These are phyloP conservation scores for Buteo buteo DNA, from an alignment of 2,113 vertebrate genomes.

Conservation along the genomic window DNA sequence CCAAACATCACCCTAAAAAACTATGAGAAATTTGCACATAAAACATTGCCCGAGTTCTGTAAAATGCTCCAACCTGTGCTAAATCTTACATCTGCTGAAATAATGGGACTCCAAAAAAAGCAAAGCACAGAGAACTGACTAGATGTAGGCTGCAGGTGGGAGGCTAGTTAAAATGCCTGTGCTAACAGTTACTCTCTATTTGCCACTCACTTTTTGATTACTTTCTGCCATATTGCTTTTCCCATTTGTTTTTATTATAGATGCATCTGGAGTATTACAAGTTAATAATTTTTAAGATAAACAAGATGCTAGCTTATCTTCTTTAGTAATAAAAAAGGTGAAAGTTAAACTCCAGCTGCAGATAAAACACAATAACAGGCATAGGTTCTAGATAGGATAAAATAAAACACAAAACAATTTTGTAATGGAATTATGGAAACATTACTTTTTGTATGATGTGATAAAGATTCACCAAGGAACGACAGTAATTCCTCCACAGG, in stretches of 20 bases:
- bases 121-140: background rate
- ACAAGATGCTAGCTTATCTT: background rate
- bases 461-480: slow-evolving; percentile 11
- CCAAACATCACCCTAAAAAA: background rate
- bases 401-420: background rate
- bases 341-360: background rate
- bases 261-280: background rate
- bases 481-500: background rate
- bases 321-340: background rate
- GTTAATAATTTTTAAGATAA: slow-evolving; percentile 1
- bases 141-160: background rate
- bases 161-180: background rate
- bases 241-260: background rate
- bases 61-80: background rate
- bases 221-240: background rate
- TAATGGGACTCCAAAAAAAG: background rate
- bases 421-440: slow-evolving; percentile 9
- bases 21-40: background rate
- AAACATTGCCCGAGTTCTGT: background rate
- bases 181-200: background rate
- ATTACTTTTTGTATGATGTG: background rate
- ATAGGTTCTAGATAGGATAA: background rate
- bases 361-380: background rate
- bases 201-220: background rate
- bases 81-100: background rate